phyloP scores from a whole-genome alignment of 1,140 invertebrate genomes.

The Halesus radiatus region DNA sequence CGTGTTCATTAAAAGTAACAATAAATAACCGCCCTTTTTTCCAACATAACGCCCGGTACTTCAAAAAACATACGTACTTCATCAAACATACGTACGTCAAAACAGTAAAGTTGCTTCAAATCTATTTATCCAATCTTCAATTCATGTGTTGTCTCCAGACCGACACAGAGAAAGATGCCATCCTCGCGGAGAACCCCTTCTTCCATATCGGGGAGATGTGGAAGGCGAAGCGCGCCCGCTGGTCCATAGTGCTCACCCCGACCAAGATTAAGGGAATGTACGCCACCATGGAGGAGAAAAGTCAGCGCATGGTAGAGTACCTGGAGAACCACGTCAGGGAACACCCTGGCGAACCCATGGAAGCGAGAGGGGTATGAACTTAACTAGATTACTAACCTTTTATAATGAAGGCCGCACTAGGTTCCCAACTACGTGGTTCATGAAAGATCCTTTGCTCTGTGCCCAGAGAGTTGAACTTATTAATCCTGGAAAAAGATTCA shows the following conservation, averaged over 20 bases:
- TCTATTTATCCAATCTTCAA: too few species aligned
- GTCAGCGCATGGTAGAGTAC: conserved; percentile 46
- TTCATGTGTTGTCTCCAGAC: conserved; percentile 50
- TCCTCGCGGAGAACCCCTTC: conserved; percentile 66
- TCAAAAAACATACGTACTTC: too few species aligned
- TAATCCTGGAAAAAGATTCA: too few species aligned
- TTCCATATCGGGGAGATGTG: conserved; percentile 67
- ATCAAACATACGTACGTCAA: too few species aligned
- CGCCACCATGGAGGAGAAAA: conserved; percentile 29
- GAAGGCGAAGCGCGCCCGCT: conserved; percentile 61
- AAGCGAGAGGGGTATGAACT: conserved; percentile 42
- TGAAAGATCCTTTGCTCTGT: not conserved
- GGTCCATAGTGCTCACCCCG: conserved; percentile 43
- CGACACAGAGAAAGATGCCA: conserved; percentile 62
- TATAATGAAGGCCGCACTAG: not conserved
- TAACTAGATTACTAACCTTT: too few species aligned
- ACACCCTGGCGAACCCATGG: conserved; percentile 39
- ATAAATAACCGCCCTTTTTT: too few species aligned
- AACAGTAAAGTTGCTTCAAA: too few species aligned
- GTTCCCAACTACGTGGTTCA: not conserved
- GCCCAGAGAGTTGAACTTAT: too few species aligned
- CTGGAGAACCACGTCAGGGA: conserved; percentile 41
- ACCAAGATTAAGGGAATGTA: conserved; percentile 40
- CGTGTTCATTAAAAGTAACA: too few species aligned
- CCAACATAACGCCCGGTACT: too few species aligned